Evolutionary conservation across 1,140 invertebrate species (phyloP).

Genomic region (Papilio polyxenes): DNA sequence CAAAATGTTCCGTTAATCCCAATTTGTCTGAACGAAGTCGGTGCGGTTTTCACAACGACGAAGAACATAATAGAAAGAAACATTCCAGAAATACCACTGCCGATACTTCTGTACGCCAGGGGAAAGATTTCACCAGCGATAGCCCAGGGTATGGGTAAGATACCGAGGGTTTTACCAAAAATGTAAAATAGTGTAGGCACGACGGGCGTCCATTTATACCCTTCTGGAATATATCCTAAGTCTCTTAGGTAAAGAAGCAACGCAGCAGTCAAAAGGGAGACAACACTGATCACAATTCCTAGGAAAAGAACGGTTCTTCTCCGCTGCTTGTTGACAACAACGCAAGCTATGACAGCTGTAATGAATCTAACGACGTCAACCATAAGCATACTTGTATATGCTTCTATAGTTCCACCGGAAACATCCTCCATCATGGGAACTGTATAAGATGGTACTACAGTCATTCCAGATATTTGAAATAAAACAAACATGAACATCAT

Average conservation of each 20-base stretch:
- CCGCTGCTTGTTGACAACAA: conserved; percentile 67
- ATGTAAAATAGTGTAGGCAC: conserved; percentile 68
- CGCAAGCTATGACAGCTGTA: conserved; percentile 65
- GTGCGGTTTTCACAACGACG: conserved; percentile 83
- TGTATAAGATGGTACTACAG: conserved; percentile 71
- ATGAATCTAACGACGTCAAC: conserved; percentile 68
- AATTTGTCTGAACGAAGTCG: conserved; percentile 77
- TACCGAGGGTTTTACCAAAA: conserved; percentile 74
- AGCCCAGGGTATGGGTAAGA: conserved; percentile 82
- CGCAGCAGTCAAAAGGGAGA: conserved; percentile 58
- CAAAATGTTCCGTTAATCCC: conserved; percentile 82
- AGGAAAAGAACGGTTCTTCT: conserved; percentile 70
- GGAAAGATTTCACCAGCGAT: conserved; percentile 81
- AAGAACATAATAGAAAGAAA: conserved; percentile 84
- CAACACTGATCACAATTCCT: conserved; percentile 61
- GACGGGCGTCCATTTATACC: conserved; percentile 69
- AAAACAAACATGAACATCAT: conserved; percentile 77
- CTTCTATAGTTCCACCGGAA: conserved; percentile 55
- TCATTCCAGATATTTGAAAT: conserved; percentile 75
- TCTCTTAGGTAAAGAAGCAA: conserved; percentile 66
- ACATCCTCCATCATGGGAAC: conserved; percentile 71
- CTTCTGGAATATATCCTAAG: conserved; percentile 59
- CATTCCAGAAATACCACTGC: conserved; percentile 81
- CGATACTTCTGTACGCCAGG: conserved; percentile 75
- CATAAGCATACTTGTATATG: conserved; percentile 68